These are phyloP conservation scores for Brachionus manjavacas DNA, from an alignment of 1,140 invertebrate species.

Conservation along the genomic window DNA sequence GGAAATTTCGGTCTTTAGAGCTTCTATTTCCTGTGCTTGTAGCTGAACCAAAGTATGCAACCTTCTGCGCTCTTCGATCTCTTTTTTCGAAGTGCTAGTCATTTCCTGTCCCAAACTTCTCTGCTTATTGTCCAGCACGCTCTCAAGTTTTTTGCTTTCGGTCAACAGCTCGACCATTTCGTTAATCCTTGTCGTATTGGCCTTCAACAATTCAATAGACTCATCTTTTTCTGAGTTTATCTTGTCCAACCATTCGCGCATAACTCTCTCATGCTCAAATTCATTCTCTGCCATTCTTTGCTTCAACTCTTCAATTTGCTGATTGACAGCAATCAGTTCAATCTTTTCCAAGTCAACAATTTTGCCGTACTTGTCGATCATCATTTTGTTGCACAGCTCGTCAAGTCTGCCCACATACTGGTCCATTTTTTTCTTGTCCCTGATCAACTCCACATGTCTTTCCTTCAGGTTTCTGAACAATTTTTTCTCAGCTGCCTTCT, in stretches of 20 bases:
- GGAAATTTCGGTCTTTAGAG: constrained; percentile 56
- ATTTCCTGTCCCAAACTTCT: constrained; percentile 55
- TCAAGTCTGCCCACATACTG: constrained; percentile 51
- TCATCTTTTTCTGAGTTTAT: constrained; percentile 48
- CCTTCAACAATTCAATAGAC: constrained; percentile 51
- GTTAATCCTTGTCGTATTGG: constrained; percentile 53
- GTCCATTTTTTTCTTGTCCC: constrained; percentile 54
- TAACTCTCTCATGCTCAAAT: constrained; percentile 26
- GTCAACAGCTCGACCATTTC: constrained; percentile 51
- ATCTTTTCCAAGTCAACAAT: constrained; percentile 55
- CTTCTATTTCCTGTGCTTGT: constrained; percentile 57
- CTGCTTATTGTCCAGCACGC: constrained; percentile 51
- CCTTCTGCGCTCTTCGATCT: constrained; percentile 51
- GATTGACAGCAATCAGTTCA: constrained; percentile 55
- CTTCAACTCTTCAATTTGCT: constrained; percentile 51
- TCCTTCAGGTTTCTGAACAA: constrained; percentile 59
- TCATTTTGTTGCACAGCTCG: constrained; percentile 52
- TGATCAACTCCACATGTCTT: constrained; percentile 54
- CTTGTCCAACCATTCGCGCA: constrained; percentile 44
- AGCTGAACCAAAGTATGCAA: constrained; percentile 55
- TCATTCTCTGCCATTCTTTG: constrained; percentile 32
- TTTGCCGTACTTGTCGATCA: constrained; percentile 55
- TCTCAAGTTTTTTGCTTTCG: constrained; percentile 51
- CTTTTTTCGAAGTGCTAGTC: constrained; percentile 50
- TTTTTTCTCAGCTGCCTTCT: constrained; percentile 62